These are phyloP conservation scores for Rachycentron canadum DNA, from an alignment of 2,797 vertebrate genomes.

Conservation along the genomic window DNA sequence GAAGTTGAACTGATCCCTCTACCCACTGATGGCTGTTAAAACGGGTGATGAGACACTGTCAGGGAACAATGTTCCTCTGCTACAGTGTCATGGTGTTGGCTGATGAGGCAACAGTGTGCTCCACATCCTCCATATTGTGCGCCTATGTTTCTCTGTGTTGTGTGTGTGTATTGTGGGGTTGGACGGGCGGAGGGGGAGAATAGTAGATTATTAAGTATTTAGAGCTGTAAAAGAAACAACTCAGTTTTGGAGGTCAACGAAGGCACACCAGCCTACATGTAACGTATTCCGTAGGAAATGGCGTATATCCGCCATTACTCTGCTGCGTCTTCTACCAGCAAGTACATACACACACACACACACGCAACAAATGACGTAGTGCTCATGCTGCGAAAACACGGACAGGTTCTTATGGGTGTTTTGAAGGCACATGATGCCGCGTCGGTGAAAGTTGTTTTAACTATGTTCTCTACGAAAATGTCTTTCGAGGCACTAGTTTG, in stretches of 20 bases:
- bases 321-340: slow-evolving; percentile 60
- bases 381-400: slow-evolving; percentile 29
- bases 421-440: background rate
- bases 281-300: slow-evolving; percentile 59
- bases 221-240: background rate
- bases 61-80: background rate
- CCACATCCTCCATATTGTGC: slow-evolving; percentile 26
- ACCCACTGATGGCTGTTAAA: background rate
- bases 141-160: background rate
- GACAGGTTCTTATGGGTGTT: background rate
- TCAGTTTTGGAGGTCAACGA: background rate
- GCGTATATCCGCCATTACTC: slow-evolving; percentile 74
- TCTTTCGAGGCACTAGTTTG: slow-evolving; percentile 60
- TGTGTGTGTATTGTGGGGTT: background rate
- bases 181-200: background rate
- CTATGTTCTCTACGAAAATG: background rate
- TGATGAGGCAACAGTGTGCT: slow-evolving; percentile 14
- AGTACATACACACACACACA: background rate
- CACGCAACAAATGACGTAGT: slow-evolving; percentile 55
- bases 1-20: background rate
- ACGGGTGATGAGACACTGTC: background rate
- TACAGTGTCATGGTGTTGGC: background rate
- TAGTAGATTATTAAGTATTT: too few relatives aligned
- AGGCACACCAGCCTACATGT: slow-evolving; percentile 5
- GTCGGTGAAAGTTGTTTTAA: background rate